A percentile compares a stretch with the other conserved stretches of the same genome.
Evolutionary conservation across 2,888 invertebrate genomes (phyloP).

Genomic region (Drosophila quinaria): DNA sequence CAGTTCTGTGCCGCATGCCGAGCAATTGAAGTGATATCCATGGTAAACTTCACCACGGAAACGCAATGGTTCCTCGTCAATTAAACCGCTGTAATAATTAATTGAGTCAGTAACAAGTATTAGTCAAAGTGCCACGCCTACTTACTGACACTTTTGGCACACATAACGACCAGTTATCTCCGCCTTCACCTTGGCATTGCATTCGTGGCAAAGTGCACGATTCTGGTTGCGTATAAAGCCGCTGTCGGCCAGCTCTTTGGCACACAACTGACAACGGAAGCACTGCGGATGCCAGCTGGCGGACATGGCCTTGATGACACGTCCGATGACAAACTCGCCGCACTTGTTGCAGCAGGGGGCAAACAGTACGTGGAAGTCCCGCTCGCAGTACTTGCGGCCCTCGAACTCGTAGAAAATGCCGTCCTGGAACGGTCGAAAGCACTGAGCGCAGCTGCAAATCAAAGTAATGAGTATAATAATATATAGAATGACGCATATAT

Average conservation of each 20-base stretch:
- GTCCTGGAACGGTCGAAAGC: conserved; percentile 98
- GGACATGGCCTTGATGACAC: conserved; percentile 99
- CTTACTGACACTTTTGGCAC: conserved; percentile 99
- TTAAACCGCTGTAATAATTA: conserved; percentile 89
- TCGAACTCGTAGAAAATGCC: conserved; percentile 99
- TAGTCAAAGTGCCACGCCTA: conserved; percentile 62
- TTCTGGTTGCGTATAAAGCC: conserved; percentile 97
- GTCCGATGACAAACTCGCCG: conserved; percentile 98
- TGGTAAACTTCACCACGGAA: conserved; percentile 99
- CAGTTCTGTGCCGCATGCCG: conserved; percentile 95
- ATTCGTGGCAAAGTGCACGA: conserved; percentile 96
- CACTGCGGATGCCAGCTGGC: conserved; percentile 99
- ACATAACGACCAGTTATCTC: conserved; percentile 98
- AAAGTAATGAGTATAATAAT: neutral
- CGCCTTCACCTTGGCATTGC: conserved; percentile 98
- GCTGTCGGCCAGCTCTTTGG: conserved; percentile 95
- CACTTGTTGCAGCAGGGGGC: conserved; percentile 96
- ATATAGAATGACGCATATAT: neutral
- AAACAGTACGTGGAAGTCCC: conserved; percentile 98
- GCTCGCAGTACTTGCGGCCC: conserved; percentile 99
- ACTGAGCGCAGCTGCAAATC: conserved; percentile 95
- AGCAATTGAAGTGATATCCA: conserved; percentile 99
- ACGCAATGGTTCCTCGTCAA: conserved; percentile 95
- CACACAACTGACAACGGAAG: conserved; percentile 98
- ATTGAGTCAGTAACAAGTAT: neutral